Evolutionary conservation across 2,888 invertebrate genomes (phyloP), one percentile per base, ranked within the genome.

Genomic region (Galeruca laticollis): DNA sequence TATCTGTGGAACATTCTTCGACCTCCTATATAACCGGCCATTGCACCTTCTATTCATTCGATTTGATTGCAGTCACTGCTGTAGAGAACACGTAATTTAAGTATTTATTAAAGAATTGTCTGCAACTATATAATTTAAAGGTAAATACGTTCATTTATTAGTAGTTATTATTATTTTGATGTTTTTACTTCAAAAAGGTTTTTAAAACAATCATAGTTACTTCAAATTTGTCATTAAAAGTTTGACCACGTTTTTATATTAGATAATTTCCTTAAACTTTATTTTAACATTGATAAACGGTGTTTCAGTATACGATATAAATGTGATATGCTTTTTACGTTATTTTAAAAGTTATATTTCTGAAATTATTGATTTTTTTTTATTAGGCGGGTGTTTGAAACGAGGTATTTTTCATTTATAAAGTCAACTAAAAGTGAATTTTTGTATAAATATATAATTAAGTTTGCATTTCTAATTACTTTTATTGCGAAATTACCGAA

Each of bases 1-100:
- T n/a, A n/a, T n/a, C n/a, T n/a, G n/a, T n/a, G n/a, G n/a, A n/a
- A n/a, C n/a, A 74, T 73, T 76, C 79, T 75, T 70, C 75, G 80
- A 75, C 75, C 69, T 70, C 73, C 72, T 83, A 85, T 85, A 85
- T 75, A 86, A 82, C 78, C 84, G 75, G 83, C 83, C 83, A 83
- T 82, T 77, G 77, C 77, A 62, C 15, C 1, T 47, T 65, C 68
- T 68, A 61, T 68, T 75, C 73, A 65, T 71, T 72, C 77, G 82
- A 84, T 84, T 85, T 81, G 81, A 78, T 78, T 73, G 70, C 76
- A 74, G 79, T 72, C 77, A 62, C 77, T 78, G 73, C 69, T 71
- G 76, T 65, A 72, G 76, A 70, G 68, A 73, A 76, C 76, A 76
- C 76, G 77, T 78, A 73, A 72, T 75, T 75, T 76, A 76, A 78